Evolutionary conservation across 2,888 invertebrate genomes (phyloP), one percentile per base, ranked within the genome.

Genomic region (Hirtodrosophila alboralis): DNA sequence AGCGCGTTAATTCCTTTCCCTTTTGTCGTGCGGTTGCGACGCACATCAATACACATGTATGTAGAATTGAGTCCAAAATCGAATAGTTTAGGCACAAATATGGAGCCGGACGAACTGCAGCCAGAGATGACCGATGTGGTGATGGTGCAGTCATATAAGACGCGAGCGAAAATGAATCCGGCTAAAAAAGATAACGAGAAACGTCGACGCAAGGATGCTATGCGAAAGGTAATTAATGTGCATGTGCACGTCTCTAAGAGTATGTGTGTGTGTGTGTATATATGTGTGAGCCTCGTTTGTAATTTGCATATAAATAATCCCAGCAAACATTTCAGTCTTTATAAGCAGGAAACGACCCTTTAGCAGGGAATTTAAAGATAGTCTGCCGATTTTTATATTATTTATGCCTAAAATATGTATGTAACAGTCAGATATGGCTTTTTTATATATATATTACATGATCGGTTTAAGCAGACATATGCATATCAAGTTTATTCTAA

Each of bases 161-260:
- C 90, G 49, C 76, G 90, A 41, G 89, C 90, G 21, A 90, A 89
- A 79, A 66, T 88, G 59, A 89, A 89, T 85, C 89, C 90, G 47
- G 88, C 83, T 5, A 89, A 88, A 53, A 87, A 87, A 59, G 89
- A 89, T 49, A 89, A 86, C 57, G 90, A 90, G 62, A 89, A 90
- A 64, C 86, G 89, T 54, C 86, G 88, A 37, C 88, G 89, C 40
- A 90, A 90, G 77, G 90, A 90, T 84, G 86, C 88, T 37, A 84
- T 88, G 59, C 86, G 89, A 65, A 87, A 86, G 84, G 90, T 90
- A 87, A 86, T 81, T 80, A 74, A 30, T 49, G 7, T 51, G 23
- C 48, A 54, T 4, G 5, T n/a, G n/a, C n/a, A n/a, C n/a, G n/a
- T n/a, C n/a, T n/a, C n/a, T 41, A 12, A 10, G 38, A 40, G 60